phyloP scores from a whole-genome alignment of 1,140 invertebrate species.

The Callitettix versicolor region DNA sequence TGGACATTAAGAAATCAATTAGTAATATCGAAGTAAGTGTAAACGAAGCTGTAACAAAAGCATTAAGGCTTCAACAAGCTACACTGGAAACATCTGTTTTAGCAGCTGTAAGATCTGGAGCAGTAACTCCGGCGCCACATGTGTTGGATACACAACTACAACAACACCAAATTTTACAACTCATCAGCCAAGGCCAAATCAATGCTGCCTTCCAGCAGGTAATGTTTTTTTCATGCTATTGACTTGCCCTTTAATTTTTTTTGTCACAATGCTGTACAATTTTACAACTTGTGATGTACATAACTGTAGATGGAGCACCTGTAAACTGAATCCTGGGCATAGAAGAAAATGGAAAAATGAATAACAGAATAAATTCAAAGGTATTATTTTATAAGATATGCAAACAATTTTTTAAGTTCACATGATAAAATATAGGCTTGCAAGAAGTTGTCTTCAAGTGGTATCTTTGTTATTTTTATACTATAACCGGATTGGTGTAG shows the following conservation, averaged over 20 bases:
- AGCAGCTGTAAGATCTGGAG: conserved; percentile 47
- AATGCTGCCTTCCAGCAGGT: conserved; percentile 83
- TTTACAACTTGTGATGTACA: too few species aligned
- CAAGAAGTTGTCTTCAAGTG: too few species aligned
- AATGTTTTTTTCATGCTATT: conserved; percentile 9
- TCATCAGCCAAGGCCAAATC: conserved; percentile 61
- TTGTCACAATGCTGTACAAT: too few species aligned
- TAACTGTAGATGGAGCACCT: too few species aligned
- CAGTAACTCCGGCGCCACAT: conserved; percentile 50
- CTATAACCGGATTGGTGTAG: too few species aligned
- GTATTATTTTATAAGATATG: too few species aligned
- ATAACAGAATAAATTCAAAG: too few species aligned
- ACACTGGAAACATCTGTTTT: conserved; percentile 8
- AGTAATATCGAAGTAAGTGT: conserved; percentile 2
- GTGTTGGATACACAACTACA: conserved; percentile 47
- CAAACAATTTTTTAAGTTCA: too few species aligned
- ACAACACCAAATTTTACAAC: conserved; percentile 57
- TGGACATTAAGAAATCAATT: not conserved
- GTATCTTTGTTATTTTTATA: too few species aligned
- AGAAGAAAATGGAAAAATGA: too few species aligned
- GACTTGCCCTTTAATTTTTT: not conserved
- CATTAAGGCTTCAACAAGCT: conserved; percentile 10
- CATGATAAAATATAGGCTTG: too few species aligned
- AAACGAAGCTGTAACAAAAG: conserved; percentile 5
- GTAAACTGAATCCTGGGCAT: too few species aligned